Evolutionary conservation across 2,888 invertebrate genomes (phyloP).

Genomic region (Heliconius cydno): DNA sequence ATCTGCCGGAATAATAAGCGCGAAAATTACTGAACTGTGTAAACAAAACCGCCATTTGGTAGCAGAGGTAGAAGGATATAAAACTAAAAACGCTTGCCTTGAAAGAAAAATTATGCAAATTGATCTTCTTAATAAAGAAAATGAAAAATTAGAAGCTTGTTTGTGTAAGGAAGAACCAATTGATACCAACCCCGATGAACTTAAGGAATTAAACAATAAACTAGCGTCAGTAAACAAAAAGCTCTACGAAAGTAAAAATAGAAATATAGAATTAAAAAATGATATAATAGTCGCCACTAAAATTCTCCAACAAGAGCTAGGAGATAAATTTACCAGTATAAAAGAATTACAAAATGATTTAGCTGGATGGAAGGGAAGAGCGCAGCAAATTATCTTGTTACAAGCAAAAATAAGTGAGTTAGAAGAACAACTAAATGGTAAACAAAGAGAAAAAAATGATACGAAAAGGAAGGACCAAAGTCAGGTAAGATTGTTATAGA

Average conservation of each 20-base stretch:
- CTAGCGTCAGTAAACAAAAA: constrained; percentile 84
- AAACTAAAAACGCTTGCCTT: constrained; percentile 82
- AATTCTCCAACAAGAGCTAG: constrained; percentile 89
- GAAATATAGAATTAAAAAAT: constrained; percentile 86
- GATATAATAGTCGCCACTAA: constrained; percentile 89
- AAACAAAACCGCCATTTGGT: constrained; percentile 86
- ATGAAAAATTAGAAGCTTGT: constrained; percentile 66
- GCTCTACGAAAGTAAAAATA: constrained; percentile 87
- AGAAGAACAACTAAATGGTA: constrained; percentile 83
- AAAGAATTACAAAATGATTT: constrained; percentile 83
- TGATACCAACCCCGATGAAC: constrained; percentile 71
- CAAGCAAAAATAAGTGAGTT: constrained; percentile 87
- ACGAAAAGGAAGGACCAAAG: constrained; percentile 66
- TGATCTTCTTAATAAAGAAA: constrained; percentile 68
- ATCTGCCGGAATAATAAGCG: constrained; percentile 82
- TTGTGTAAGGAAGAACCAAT: constrained; percentile 76
- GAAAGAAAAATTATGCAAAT: constrained; percentile 79
- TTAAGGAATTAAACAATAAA: constrained; percentile 85
- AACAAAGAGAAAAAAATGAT: constrained; percentile 62
- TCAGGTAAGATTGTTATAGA: constrained; percentile 55
- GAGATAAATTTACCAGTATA: constrained; percentile 87
- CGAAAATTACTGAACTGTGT: constrained; percentile 87
- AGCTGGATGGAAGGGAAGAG: constrained; percentile 89
- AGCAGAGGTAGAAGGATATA: constrained; percentile 84
- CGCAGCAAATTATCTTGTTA: constrained; percentile 88